Evolutionary conservation across 1,140 invertebrate species (phyloP), one percentile per base, ranked within the genome.

Genomic region (Lycorma delicatula): DNA sequence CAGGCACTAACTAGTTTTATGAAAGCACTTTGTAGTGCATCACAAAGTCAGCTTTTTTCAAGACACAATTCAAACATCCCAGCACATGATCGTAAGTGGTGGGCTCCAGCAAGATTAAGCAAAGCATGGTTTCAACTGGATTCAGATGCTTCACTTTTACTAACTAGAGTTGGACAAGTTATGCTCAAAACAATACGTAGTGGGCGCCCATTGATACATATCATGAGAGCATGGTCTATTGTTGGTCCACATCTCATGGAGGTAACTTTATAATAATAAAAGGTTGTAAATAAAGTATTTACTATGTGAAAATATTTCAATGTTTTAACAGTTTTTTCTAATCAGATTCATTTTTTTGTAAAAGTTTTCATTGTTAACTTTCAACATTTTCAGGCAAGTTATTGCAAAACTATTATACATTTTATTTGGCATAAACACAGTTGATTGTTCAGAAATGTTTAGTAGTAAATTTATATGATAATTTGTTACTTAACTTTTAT

Each of bases 181-280:
- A 88, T 93, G 63, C 73, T 95, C 54, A 86, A 89, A 63, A 89
- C 91, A 51, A 83, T 92, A 0, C 81, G 87, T 59, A 91, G 90
- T 63, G 88, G 90, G 1, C 72, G 93, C 6, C 92, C 93, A 0
- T 73, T 96, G 23, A 82, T 94, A 46, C 93, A 96, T 67, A 83
- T 93, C 18, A 90, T 96, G 82, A 85, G 85, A 62, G 77, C 75
- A 55, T 96, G 92, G 92, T 89, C 87, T 54, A 86, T 92, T 2
- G 83, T 91, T 4, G 89, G 90, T 3, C 88, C 90, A 0, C 91
- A 94, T 74, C 85, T 94, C 58, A 93, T 94, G 83, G 90, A 95
- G 79, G 85, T 87, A 67, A 46, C 41, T 54, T 54, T 22, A 13
- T 56, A 18, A 31, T 16, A 22, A 28, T 44, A 29, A 47, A 9